A percentile compares a stretch with the other conserved stretches of the same genome.
Conservation (phyloP, 2,888 invertebrate species). For the Oscheius sp. region DNA sequence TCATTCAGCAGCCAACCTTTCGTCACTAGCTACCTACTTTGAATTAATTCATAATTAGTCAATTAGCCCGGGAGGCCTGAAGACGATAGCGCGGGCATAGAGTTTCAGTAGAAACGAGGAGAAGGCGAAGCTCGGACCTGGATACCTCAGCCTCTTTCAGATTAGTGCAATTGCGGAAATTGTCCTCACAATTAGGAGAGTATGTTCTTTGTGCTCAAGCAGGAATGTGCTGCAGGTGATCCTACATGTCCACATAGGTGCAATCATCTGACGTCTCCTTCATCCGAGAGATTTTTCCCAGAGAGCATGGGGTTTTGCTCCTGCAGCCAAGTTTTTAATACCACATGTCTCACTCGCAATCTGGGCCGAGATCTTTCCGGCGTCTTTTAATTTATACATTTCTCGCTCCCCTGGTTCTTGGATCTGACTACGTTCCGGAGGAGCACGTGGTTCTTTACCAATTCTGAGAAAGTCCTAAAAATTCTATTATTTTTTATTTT, state of each 20-base stretch:
- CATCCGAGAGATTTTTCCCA: not conserved
- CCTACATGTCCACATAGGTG: no score
- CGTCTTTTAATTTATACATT: no score
- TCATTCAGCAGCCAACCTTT: conserved; percentile 27
- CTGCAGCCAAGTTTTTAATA: no score
- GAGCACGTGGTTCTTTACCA: no score
- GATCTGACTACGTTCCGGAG: no score
- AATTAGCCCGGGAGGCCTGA: not conserved
- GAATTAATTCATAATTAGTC: conserved; percentile 19
- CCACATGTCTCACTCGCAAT: not conserved
- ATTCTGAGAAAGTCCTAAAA: no score
- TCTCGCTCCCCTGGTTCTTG: no score
- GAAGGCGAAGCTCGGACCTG: not conserved
- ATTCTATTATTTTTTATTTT: no score
- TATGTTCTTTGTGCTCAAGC: not conserved
- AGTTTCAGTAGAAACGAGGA: not conserved
- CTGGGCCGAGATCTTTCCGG: not conserved
- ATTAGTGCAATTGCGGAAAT: conserved; percentile 11
- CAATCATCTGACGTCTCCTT: not conserved
- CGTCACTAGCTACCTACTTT: conserved; percentile 22
- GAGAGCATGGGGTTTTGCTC: not conserved
- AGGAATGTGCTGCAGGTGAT: not conserved
- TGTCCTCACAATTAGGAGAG: conserved; percentile 4
- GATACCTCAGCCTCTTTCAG: not conserved
- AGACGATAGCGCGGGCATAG: not conserved